phyloP scores from a whole-genome alignment of 2,888 invertebrate species.

The Suillia variegata region DNA sequence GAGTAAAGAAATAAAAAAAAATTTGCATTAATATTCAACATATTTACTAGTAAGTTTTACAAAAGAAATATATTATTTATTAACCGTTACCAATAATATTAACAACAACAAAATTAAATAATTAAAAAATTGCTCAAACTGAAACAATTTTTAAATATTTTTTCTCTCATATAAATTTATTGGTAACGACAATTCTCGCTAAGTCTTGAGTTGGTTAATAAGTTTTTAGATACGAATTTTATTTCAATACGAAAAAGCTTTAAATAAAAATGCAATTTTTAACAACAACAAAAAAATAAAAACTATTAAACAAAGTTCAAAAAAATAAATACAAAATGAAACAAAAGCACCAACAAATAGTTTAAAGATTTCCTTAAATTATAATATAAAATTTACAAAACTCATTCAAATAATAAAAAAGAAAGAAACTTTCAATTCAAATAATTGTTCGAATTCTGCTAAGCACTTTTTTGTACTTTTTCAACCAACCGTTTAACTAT shows the following conservation, averaged over 20 bases:
- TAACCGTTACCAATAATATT: conserved; percentile 2
- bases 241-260: not conserved
- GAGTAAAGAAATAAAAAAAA: conserved; percentile 49
- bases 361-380: too few species aligned
- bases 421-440: not conserved
- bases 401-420: not conserved
- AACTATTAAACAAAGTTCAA: too few species aligned
- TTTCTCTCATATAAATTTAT: too few species aligned
- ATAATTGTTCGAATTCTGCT: too few species aligned
- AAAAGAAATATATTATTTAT: conserved; percentile 11
- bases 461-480: too few species aligned
- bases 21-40: conserved; percentile 49
- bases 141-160: too few species aligned
- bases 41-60: conserved; percentile 24
- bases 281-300: too few species aligned
- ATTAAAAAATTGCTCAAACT: too few species aligned
- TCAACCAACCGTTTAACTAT: conserved; percentile 29
- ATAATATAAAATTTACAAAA: too few species aligned
- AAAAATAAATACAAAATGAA: not conserved
- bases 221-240: conserved; percentile 16
- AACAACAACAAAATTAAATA: too few species aligned
- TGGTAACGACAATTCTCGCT: too few species aligned
- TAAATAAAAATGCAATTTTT: too few species aligned
- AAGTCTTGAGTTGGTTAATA: conserved; percentile 30
- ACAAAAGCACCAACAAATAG: not conserved